Base-by-base conservation (phyloP, 2,113 vertebrate genomes). In the Irena cyanogastra region DNA sequence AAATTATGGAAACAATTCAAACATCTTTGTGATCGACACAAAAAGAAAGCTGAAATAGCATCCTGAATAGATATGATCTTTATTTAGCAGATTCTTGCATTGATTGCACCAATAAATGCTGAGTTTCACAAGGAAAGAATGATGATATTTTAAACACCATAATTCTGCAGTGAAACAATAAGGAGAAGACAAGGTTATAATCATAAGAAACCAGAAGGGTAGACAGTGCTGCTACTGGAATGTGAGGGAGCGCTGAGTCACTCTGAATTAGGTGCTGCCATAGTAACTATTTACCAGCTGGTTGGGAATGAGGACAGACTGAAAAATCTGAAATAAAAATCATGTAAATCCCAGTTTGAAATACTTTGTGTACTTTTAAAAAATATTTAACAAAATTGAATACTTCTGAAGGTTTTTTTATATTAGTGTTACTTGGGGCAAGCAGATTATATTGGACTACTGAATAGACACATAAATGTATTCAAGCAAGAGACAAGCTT, bases 211-310 rank as follows among this genome's bases (percentile, higher is more conserved):
- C 14, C 41, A 70, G 61, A 41, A 71, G 37, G 31, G 68, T 61
- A 93, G 83, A 60, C 6, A 30, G 49, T 9, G 7, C 82, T 83
- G 71, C 54, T 64, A 7, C 42, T 87, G 86, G 50, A 42, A 84
- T 22, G 65, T 79, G 86, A 68, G 72, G 61, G 77, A 94, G 69
- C 89, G 92, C 90, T 96, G 95, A 96, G 94, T 97, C 93, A 96
- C 65, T 78, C 76, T 89, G 69, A 22, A 16, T 78, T 74, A 31
- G 50, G 37, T 86, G 92, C 76, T 96, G 65, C 94, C 92, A 95
- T 92, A 89, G 92, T 87, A 93, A 96, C 95, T 89, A 35, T 90
- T 95, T 94, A 96, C 88, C 86, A 92, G 57, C 37, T 79, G 80
- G 23, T 8, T 92, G 60, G 37, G 37, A 59, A 70, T 11, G 53